Evolutionary conservation across 2,797 vertebrate genomes (phyloP).

Genomic region (Spatula clypeata): DNA sequence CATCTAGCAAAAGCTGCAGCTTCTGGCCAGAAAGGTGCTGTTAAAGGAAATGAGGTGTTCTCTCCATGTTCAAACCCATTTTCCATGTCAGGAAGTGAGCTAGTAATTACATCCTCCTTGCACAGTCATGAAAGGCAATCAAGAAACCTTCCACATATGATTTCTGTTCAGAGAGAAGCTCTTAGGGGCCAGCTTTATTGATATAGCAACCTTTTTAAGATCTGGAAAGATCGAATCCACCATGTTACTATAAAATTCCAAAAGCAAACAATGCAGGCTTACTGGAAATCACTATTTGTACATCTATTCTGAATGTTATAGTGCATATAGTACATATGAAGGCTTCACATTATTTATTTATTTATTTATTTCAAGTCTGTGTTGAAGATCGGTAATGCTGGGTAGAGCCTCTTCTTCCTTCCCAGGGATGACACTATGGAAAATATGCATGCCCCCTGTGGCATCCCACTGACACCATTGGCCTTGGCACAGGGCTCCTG

Average conservation of each 20-base stretch:
- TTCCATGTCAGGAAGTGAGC: not conserved
- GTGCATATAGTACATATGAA: not conserved
- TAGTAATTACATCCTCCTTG: not conserved
- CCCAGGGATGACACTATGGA: not conserved
- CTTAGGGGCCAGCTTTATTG: not conserved
- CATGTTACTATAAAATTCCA: accelerated
- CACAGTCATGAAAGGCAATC: accelerated
- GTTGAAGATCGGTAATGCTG: not conserved
- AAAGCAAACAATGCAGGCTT: not conserved
- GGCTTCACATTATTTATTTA: not conserved
- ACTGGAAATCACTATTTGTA: not conserved
- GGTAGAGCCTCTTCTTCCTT: not conserved
- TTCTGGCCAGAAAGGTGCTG: not conserved
- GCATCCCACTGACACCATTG: no score
- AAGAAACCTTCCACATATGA: not conserved
- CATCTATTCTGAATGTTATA: not conserved
- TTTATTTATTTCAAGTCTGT: not conserved
- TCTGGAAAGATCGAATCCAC: not conserved
- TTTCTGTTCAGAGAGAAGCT: not conserved
- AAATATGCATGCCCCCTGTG: accelerated
- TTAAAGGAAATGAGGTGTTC: not conserved
- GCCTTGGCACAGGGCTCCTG: not conserved
- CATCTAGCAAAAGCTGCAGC: not conserved
- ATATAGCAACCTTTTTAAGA: not conserved
- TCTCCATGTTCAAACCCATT: accelerated